phyloP scores from a whole-genome alignment of 1,140 invertebrate genomes.

The Euwallacea similis region DNA sequence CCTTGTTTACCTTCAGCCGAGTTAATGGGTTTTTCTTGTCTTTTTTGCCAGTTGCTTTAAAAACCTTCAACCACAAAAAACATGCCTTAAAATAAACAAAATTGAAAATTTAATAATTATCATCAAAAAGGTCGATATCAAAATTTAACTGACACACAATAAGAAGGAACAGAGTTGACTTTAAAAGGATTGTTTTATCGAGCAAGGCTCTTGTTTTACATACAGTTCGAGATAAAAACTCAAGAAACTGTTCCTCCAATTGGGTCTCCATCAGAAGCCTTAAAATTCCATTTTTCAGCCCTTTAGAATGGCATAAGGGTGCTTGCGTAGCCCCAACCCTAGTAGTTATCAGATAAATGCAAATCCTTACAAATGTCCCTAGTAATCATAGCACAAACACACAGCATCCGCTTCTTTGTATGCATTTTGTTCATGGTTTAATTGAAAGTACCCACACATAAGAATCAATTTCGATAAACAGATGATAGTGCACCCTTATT shows the following conservation, averaged over 20 bases:
- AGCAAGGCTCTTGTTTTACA: neutral
- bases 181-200: neutral
- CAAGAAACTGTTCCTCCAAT: neutral
- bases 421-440: slow-evolving; percentile 42
- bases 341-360: slow-evolving; percentile 38
- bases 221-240: neutral
- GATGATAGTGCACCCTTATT: slow-evolving; percentile 19
- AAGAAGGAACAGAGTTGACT: neutral
- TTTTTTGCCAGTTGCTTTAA: slow-evolving; percentile 6
- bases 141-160: neutral
- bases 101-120: neutral
- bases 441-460: slow-evolving; percentile 49
- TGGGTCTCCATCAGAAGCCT: neutral
- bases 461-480: slow-evolving; percentile 47
- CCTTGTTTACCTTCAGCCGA: slow-evolving; percentile 18
- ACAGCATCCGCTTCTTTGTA: slow-evolving; percentile 24
- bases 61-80: neutral
- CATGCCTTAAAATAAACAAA: neutral
- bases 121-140: neutral
- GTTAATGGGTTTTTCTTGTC: neutral
- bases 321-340: neutral
- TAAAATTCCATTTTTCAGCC: neutral
- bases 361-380: slow-evolving; percentile 47
- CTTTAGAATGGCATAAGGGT: neutral
- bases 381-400: slow-evolving; percentile 43